A percentile compares a stretch with the other conserved stretches of the same genome.
Conservation (phyloP, 2,797 vertebrate genomes). For the Manis javanica region DNA sequence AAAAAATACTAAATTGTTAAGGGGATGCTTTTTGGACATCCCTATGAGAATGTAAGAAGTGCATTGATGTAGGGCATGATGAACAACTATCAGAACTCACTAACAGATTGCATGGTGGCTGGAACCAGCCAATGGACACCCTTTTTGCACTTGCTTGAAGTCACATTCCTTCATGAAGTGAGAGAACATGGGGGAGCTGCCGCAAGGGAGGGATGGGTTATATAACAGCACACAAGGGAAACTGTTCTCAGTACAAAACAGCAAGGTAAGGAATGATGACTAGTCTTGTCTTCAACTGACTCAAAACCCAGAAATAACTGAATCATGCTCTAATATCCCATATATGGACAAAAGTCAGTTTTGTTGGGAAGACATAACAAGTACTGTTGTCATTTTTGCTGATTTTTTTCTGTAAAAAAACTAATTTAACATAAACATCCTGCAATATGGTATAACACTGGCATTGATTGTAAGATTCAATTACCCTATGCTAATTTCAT, state of each 20-base stretch:
- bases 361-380: background rate
- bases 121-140: background rate
- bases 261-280: background rate
- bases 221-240: background rate
- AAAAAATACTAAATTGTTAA: background rate
- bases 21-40: no score
- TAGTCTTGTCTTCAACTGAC: background rate
- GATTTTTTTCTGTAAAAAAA: background rate
- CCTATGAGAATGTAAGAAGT: background rate
- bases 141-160: background rate
- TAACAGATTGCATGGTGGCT: background rate
- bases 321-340: background rate
- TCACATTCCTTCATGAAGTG: background rate
- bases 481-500: background rate
- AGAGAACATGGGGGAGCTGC: rapidly evolving
- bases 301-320: background rate
- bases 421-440: background rate
- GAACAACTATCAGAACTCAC: background rate
- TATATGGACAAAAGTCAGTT: background rate
- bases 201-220: background rate
- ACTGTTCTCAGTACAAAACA: background rate
- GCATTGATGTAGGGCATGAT: background rate
- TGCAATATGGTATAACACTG: background rate
- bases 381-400: background rate
- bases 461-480: background rate